A percentile compares a stretch with the other conserved stretches of the same genome.
Conservation (phyloP, 2,888 invertebrate species). For the Diarsia brunnea region DNA sequence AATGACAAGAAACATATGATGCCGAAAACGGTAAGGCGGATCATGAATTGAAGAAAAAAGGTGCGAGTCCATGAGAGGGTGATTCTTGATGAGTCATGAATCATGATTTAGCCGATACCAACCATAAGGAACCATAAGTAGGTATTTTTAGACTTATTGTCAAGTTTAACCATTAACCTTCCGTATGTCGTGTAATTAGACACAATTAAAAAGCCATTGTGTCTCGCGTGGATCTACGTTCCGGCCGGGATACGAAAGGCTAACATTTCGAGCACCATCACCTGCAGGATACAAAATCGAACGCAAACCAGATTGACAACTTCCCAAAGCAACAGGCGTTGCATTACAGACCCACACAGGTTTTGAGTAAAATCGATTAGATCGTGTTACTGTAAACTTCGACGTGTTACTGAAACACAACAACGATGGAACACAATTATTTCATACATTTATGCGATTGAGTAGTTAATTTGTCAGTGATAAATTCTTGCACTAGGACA, state of each 20-base stretch:
- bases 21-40: not conserved
- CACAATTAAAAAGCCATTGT: too few relatives aligned
- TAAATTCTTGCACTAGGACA: not conserved
- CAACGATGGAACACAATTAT: not conserved
- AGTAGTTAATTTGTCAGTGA: not conserved
- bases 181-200: too few relatives aligned
- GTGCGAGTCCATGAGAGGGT: not conserved
- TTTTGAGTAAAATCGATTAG: constrained; percentile 6
- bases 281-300: not conserved
- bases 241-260: too few relatives aligned
- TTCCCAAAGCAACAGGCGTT: not conserved
- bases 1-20: not conserved
- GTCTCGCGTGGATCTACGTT: too few relatives aligned
- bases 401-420: not conserved
- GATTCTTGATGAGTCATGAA: not conserved
- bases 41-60: not conserved
- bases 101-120: too few relatives aligned
- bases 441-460: not conserved
- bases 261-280: not conserved
- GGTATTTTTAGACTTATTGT: not conserved
- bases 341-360: not conserved
- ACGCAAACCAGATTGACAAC: constrained; percentile 16
- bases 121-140: too few relatives aligned
- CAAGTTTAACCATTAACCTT: not conserved
- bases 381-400: not conserved